Evolutionary conservation across 2,797 vertebrate genomes (phyloP), one percentile per base, ranked within the genome.

Genomic region (Eutrigla gurnardus): DNA sequence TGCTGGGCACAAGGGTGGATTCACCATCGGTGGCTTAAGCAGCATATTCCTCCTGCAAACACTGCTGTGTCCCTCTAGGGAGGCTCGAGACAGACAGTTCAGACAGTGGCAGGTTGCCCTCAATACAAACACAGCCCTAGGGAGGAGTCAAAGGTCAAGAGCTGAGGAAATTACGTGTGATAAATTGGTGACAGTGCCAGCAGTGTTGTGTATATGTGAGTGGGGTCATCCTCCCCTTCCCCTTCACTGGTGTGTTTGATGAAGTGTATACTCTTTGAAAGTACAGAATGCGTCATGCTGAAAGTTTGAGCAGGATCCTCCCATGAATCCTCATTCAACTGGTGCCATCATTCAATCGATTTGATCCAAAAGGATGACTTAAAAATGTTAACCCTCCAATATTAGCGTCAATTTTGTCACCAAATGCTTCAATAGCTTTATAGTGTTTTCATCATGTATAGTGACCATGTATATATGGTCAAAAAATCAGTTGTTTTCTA

Each of bases 91-190:
- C 72, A 73, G 80, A 87, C 81, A 77, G 77, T 71, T 86, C 65
- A 82, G 81, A 86, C 78, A 73, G 83, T 54, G 53, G 82, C 78
- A 67, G 36, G 9, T 63, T 73, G 70, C 71, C 79, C 77, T 88
- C 62, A 77, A 87, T 81, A 81, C 77, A 89, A 89, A 89, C 81
- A 90, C 63, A 75, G 79, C 74, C 67, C 50, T 18, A 69, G 70
- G 69, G 81, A 78, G 43, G 75, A 81, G 82, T 90, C 83, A 81
- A 45, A 87, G 80, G 81, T 89, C 87, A 87, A 89, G 72, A 88
- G 78, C 86, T 71, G 77, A 79, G 80, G 85, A 91, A 89, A 92
- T 89, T 82, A 84, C 46, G 15, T 89, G 84, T 87, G 78, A 88
- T 91, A 78, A 92, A 91, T 85, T 75, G 73, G 70, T 5, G 4